These are phyloP conservation scores for Microhierax caerulescens DNA, from an alignment of 2,797 vertebrate species.

Conservation along the genomic window DNA sequence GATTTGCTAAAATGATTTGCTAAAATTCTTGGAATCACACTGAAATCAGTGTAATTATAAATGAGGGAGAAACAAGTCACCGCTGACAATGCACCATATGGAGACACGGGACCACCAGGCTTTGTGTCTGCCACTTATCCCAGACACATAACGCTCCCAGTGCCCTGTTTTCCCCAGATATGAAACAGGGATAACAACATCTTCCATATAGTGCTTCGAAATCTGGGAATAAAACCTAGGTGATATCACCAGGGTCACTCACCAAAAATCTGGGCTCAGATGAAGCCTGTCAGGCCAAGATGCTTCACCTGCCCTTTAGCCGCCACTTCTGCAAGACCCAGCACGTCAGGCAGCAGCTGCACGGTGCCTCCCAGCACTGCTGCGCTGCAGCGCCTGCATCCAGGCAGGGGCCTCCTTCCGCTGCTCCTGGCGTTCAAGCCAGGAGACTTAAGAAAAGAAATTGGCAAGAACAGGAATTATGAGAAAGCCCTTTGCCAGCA, in stretches of 20 bases:
- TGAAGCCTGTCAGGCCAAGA: not conserved
- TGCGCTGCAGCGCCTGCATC: not conserved
- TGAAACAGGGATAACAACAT: not conserved
- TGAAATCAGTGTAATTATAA: not conserved
- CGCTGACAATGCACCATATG: rapidly evolving
- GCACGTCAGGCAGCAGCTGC: not conserved
- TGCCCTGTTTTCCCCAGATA: not conserved
- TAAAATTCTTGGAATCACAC: not conserved
- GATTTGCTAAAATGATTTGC: not conserved
- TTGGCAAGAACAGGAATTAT: not conserved
- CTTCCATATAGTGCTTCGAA: not conserved
- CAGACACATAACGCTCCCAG: rapidly evolving
- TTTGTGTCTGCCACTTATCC: not conserved
- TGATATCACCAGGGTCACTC: not conserved
- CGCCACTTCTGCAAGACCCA: not conserved
- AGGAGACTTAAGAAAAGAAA: not conserved
- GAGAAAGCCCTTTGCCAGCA: not conserved
- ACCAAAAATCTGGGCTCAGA: not conserved
- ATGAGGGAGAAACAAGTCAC: not conserved
- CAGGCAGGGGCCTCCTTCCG: not conserved
- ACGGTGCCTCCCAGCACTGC: not conserved
- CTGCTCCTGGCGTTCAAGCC: not conserved
- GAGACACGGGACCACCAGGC: not conserved
- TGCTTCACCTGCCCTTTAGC: not conserved
- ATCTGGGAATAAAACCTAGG: not conserved